Conservation (phyloP, 1,140 invertebrate genomes). For the Drosophila melanica region DNA sequence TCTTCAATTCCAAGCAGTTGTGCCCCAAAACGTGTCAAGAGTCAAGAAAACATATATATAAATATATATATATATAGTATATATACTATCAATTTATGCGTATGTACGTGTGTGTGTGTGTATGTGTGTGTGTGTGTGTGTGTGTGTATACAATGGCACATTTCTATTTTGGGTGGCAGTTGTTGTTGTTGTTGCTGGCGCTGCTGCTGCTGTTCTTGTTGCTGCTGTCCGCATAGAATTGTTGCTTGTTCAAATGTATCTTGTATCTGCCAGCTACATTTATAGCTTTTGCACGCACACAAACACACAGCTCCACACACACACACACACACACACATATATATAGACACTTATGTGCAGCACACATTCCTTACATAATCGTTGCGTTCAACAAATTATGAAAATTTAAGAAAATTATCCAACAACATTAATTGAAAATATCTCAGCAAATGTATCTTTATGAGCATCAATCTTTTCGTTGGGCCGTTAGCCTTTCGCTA, state of each 20-base stretch:
- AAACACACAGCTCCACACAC: constrained; percentile 38
- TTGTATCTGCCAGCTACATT: constrained; percentile 62
- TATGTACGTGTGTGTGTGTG: constrained; percentile 20
- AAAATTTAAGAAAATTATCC: constrained; percentile 22
- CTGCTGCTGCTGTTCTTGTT: not conserved
- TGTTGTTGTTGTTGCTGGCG: constrained; percentile 10
- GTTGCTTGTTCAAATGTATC: constrained; percentile 58
- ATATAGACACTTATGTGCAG: constrained; percentile 18
- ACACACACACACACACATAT: constrained; percentile 13
- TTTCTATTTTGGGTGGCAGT: constrained; percentile 64
- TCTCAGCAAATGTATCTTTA: constrained; percentile 4
- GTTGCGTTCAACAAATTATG: constrained; percentile 38
- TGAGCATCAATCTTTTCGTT: too few relatives aligned
- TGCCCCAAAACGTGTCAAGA: constrained; percentile 1
- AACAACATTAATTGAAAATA: constrained; percentile 5
- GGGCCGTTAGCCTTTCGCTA: constrained; percentile 13
- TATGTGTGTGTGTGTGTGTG: constrained; percentile 20
- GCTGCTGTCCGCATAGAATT: constrained; percentile 24
- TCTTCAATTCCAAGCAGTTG: not conserved
- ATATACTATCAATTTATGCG: constrained; percentile 9
- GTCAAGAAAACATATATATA: constrained; percentile 1
- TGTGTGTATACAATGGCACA: constrained; percentile 41
- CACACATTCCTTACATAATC: constrained; percentile 61
- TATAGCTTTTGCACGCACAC: constrained; percentile 58
- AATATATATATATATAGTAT: not conserved